Conservation (phyloP, 2,888 invertebrate genomes). For the Unio delphinus region DNA sequence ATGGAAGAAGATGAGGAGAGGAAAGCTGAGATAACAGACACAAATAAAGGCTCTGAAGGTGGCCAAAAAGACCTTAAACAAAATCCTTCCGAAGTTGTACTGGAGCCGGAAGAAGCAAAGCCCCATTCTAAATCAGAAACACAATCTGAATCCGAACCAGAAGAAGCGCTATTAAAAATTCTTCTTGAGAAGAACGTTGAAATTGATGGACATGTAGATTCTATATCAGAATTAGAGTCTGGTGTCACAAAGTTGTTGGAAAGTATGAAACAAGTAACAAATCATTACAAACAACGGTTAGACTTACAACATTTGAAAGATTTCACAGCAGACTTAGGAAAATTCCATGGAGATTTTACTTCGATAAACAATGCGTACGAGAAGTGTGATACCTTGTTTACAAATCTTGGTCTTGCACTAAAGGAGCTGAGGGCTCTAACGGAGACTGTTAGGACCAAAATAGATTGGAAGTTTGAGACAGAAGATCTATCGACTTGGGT, state of each 20-base stretch:
- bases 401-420: constrained; percentile 32
- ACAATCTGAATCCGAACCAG: constrained; percentile 12
- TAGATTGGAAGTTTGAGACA: constrained; percentile 41
- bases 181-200: constrained; percentile 31
- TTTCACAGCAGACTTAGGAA: constrained; percentile 38
- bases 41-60: constrained; percentile 1
- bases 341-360: constrained; percentile 42
- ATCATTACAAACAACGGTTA: constrained; percentile 30
- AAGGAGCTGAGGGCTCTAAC: constrained; percentile 39
- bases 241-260: constrained; percentile 26
- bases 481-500: constrained; percentile 48
- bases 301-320: constrained; percentile 36
- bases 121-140: constrained; percentile 9
- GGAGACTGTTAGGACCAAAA: constrained; percentile 34
- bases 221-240: constrained; percentile 27
- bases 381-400: constrained; percentile 29
- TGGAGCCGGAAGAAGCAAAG: constrained; percentile 6
- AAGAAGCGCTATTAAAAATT: constrained; percentile 22
- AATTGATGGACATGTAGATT: constrained; percentile 33
- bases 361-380: constrained; percentile 41
- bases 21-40: constrained; percentile 2
- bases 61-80: background rate
- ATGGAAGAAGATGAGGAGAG: background rate
- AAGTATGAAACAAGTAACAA: constrained; percentile 36
- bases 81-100: background rate